These are phyloP conservation scores for Colinus virginianus DNA, from an alignment of 2,113 vertebrate genomes.

Conservation along the genomic window DNA sequence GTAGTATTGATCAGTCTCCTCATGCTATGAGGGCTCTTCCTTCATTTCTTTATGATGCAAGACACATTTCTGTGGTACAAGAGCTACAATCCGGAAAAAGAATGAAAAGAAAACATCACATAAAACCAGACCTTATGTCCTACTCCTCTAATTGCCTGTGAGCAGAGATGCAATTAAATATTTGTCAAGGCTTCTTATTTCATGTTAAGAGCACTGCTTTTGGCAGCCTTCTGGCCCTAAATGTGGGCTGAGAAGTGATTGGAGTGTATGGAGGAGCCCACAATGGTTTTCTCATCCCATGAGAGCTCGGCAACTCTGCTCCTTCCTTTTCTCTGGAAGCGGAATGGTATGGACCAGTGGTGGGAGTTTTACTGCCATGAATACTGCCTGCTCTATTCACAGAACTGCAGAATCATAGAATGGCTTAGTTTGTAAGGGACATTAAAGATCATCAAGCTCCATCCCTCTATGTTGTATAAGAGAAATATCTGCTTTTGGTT, in stretches of 20 bases:
- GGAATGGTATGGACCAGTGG: not conserved
- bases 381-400: not conserved
- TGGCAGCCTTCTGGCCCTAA: not conserved
- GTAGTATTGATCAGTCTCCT: conserved; percentile 22
- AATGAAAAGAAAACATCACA: not conserved
- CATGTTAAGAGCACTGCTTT: not conserved
- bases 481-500: not conserved
- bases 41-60: not conserved
- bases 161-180: not conserved
- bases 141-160: conserved; percentile 17
- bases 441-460: no score
- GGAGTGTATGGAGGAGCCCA: not conserved
- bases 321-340: not conserved
- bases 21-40: not conserved
- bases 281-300: not conserved
- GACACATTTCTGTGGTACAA: not conserved
- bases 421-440: no score
- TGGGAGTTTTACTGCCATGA: not conserved
- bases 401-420: no score
- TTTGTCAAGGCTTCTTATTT: conserved; percentile 4
- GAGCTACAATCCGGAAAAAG: not conserved
- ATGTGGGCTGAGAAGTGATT: not conserved
- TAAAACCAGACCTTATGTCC: not conserved
- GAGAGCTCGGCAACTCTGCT: not conserved
- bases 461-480: not conserved